Evolutionary conservation across 92 coral and sea anemone species (phyloP), one percentile per base, ranked within the genome.

Genomic region (Palythoa heliodiscus): DNA sequence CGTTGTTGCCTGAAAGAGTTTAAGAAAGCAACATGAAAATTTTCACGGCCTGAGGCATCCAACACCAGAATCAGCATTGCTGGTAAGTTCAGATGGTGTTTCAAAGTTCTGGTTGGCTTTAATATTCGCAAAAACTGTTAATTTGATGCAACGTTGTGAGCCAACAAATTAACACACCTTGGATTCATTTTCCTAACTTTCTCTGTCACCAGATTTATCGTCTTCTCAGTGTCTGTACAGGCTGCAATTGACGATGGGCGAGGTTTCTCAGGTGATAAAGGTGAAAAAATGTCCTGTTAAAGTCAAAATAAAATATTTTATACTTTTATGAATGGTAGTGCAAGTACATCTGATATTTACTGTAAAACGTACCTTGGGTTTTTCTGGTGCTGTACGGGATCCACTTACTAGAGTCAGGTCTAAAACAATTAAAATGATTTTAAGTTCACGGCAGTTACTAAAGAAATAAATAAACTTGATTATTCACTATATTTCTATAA

Each of bases 111-210:
- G 19, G 47, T 25, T 69, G 7, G 12, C 17, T 16, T 35, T 5
- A 29, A 12, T 5, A 16, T 0, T 6, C 25, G 12, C 3, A 29
- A 25, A 10, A 69, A 69, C 19, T 69, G 14, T 37, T 37, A 25
- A 25, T 4, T 19, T 17, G 10, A 8, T 11, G 10, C 19, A 25
- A 25, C 12, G 20, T 14, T 19, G 20, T 5, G 20, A 58, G 64
- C 19, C 17, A 58, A 19, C 64, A 58, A 3, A 69, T 69, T 9
- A 43, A 84, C 89, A 76, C 77, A 97, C 99, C 98, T 93, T 50
- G 99, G 93, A 72, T 97, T 92, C 99, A 97, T 97, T 67, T 91
- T 85, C 70, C 98, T 84, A 74, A 97, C 99, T 93, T 97, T 97
- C 72, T 97, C 89, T n/a, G 99, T 97, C 61, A 95, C 98, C 76